These are phyloP conservation scores for Apotomis betuletana DNA, from an alignment of 2,888 invertebrate genomes.

Conservation along the genomic window DNA sequence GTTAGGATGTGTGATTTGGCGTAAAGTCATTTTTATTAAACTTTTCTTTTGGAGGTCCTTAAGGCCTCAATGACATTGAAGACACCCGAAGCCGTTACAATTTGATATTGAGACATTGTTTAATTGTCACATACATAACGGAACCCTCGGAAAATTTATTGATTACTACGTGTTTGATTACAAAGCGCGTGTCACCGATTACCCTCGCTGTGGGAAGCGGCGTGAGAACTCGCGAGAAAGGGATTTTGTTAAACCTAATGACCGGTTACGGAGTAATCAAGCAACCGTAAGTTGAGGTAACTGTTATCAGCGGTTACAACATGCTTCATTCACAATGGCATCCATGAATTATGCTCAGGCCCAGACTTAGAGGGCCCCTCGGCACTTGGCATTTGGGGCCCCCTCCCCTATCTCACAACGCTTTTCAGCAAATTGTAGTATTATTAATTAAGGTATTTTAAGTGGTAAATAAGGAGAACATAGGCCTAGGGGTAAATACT, in stretches of 20 bases:
- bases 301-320: conserved; percentile 32
- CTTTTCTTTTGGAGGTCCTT: too few relatives aligned
- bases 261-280: conserved; percentile 28
- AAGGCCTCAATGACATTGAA: too few relatives aligned
- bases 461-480: too few relatives aligned
- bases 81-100: background rate
- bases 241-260: conserved; percentile 38
- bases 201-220: conserved; percentile 20
- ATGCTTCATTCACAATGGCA: background rate
- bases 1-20: too few relatives aligned
- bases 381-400: too few relatives aligned
- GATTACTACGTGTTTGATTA: background rate
- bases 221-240: conserved; percentile 38
- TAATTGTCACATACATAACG: background rate
- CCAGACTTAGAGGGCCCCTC: too few relatives aligned
- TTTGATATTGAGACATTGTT: background rate
- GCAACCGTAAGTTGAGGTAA: conserved; percentile 33
- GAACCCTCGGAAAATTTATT: conserved; percentile 7
- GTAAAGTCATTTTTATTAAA: too few relatives aligned
- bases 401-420: too few relatives aligned
- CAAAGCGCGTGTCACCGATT: conserved; percentile 12
- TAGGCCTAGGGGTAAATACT: too few relatives aligned
- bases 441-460: too few relatives aligned
- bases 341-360: too few relatives aligned
- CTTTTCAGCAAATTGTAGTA: too few relatives aligned